Conservation (phyloP, 2,888 invertebrate species). For the Dioctria rufipes region DNA sequence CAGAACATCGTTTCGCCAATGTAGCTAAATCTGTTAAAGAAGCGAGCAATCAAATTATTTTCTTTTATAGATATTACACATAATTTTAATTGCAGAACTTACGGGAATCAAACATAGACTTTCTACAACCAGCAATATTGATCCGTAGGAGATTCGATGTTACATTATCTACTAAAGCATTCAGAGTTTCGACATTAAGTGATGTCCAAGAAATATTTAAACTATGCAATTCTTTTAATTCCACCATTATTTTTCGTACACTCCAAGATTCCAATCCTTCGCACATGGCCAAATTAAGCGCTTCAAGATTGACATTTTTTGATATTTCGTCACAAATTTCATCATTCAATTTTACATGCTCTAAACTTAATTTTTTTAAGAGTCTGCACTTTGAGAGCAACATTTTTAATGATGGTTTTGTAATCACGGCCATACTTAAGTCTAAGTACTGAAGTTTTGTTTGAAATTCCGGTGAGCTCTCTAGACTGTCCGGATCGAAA, state of each 20-base stretch:
- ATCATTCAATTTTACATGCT: conserved; percentile 80
- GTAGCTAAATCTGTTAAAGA: conserved; percentile 76
- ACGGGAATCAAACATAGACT: conserved; percentile 79
- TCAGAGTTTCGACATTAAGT: conserved; percentile 75
- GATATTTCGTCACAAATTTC: conserved; percentile 79
- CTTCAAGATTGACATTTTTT: conserved; percentile 79
- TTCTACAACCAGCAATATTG: conserved; percentile 88
- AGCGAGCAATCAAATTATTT: neutral
- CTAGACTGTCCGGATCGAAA: conserved; percentile 70
- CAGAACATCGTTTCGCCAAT: conserved; percentile 78
- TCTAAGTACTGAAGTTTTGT: conserved; percentile 87
- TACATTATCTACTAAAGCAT: conserved; percentile 75
- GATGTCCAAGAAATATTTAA: conserved; percentile 89
- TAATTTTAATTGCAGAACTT: neutral
- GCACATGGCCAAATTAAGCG: conserved; percentile 88
- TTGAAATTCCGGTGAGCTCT: conserved; percentile 69
- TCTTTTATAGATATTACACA: neutral
- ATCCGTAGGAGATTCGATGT: conserved; percentile 80
- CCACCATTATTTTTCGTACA: conserved; percentile 76
- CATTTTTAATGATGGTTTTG: conserved; percentile 74
- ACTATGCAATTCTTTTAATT: conserved; percentile 72
- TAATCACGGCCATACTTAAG: conserved; percentile 84
- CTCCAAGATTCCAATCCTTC: conserved; percentile 79
- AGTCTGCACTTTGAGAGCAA: conserved; percentile 78
- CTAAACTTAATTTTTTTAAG: conserved; percentile 88